A percentile compares a stretch with the other conserved stretches of the same genome.
Conservation (phyloP, 35 echinoderm and acorn worm species). For the Patiria miniata region DNA sequence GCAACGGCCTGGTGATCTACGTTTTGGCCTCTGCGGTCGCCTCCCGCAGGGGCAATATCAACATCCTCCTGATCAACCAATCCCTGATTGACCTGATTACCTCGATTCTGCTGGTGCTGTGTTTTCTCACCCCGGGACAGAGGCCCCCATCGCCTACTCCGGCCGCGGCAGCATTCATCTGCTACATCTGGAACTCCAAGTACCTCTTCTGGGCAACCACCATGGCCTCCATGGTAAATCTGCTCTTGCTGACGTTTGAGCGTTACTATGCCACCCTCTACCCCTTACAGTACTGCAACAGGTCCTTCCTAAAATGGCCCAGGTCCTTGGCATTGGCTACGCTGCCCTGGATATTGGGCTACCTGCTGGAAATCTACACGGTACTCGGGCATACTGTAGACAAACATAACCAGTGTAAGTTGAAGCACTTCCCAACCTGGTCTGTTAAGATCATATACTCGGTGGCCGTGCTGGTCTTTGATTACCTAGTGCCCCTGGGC, state of each 20-base stretch:
- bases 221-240: constrained; percentile 27
- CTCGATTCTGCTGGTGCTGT: neutral
- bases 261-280: constrained; percentile 46
- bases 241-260: constrained; percentile 32
- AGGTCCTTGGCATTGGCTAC: neutral
- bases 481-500: constrained; percentile 33
- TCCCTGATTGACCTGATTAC: constrained; percentile 35
- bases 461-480: neutral
- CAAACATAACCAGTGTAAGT: constrained; percentile 21
- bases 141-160: neutral
- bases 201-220: constrained; percentile 42
- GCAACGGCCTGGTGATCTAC: constrained; percentile 33
- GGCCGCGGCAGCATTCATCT: neutral
- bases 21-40: constrained; percentile 19
- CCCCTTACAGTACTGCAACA: constrained; percentile 15
- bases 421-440: neutral
- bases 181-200: constrained; percentile 11
- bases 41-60: constrained; percentile 3
- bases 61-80: constrained; percentile 41
- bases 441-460: neutral
- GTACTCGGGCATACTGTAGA: neutral
- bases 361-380: neutral
- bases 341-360: neutral
- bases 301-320: neutral
- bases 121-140: neutral